phyloP scores from a whole-genome alignment of 2,113 vertebrate genomes.

The Pteropus alecto region DNA sequence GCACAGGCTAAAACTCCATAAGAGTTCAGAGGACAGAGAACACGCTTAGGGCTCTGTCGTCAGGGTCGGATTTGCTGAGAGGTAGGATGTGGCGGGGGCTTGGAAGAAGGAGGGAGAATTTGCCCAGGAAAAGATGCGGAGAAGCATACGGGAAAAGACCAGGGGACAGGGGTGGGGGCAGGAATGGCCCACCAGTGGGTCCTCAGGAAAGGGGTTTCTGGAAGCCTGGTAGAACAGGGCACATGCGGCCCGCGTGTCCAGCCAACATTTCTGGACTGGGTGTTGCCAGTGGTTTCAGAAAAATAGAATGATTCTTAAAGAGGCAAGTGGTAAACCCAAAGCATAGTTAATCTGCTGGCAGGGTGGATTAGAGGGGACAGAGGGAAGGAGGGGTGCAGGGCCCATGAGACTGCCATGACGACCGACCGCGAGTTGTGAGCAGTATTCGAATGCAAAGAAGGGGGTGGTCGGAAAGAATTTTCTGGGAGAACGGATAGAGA shows the following conservation, averaged over 20 bases:
- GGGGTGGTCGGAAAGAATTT: neutral
- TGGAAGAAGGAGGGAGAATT: neutral
- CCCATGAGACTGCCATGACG: rapidly evolving
- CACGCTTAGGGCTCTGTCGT: neutral
- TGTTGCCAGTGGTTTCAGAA: neutral
- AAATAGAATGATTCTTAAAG: neutral
- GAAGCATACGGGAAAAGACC: neutral
- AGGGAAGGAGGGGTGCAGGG: neutral
- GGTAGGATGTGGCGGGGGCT: neutral
- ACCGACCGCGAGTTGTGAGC: rapidly evolving
- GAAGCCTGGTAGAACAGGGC: neutral
- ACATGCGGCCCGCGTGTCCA: rapidly evolving
- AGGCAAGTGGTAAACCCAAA: neutral
- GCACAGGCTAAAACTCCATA: neutral
- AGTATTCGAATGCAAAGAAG: rapidly evolving
- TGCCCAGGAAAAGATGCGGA: neutral
- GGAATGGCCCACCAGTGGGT: rapidly evolving
- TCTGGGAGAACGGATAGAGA: neutral
- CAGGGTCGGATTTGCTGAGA: neutral
- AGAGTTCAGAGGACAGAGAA: constrained; percentile 32
- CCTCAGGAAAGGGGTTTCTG: too few relatives aligned
- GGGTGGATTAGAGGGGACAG: neutral
- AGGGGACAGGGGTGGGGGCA: rapidly evolving
- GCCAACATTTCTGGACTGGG: neutral
- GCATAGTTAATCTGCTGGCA: neutral